A percentile compares a stretch with the other conserved stretches of the same genome.
Conservation (phyloP, 2,797 vertebrate genomes). For the Gorsachius magnificus region DNA sequence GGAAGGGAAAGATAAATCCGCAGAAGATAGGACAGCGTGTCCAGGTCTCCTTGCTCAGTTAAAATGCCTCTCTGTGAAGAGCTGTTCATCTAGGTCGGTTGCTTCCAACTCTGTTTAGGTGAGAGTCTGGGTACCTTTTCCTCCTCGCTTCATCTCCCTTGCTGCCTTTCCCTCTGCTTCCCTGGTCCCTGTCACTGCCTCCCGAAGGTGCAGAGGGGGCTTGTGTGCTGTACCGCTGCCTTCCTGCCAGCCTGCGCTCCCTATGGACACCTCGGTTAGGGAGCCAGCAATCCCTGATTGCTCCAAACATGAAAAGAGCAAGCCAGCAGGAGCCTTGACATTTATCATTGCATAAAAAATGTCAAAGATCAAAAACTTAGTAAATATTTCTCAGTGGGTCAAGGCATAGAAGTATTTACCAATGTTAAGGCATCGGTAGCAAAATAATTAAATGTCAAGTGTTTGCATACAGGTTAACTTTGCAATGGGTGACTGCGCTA, state of each 20-base stretch:
- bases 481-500: neutral
- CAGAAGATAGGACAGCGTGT: neutral
- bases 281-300: neutral
- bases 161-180: neutral
- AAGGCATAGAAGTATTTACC: neutral
- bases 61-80: neutral
- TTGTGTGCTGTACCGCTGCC: neutral
- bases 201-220: neutral
- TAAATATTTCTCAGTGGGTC: neutral
- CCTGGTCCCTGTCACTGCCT: neutral
- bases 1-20: neutral
- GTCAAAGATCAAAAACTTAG: neutral
- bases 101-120: neutral
- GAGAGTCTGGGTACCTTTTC: neutral
- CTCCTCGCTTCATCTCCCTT: neutral
- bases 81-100: neutral
- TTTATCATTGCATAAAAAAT: neutral
- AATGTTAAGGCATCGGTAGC: neutral
- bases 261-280: accelerated
- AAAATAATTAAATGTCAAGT: neutral
- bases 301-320: neutral
- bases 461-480: neutral
- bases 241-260: neutral
- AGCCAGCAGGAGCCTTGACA: neutral
- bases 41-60: neutral